Base-by-base conservation (phyloP, 2,888 invertebrate genomes). In the Schizotus pectinicornis region DNA sequence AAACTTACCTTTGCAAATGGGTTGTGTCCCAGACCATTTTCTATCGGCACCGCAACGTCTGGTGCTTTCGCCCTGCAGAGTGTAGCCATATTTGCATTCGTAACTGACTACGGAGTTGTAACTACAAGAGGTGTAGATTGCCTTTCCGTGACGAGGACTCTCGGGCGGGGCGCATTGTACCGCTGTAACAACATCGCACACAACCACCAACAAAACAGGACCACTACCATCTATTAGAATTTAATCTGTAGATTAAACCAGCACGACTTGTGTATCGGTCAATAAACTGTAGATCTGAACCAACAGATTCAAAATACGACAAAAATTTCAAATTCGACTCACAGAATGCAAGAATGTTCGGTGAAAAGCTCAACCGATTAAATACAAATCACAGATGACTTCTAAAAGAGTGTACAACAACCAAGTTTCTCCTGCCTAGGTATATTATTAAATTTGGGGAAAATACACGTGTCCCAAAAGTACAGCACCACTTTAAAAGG, bases 21-120 rank as follows among this genome's bases (percentile, higher is more conserved):
- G 97, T 69, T 92, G 88, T n/a, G 87, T 84, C 34, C 96, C 98
- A 13, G 94, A 91, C 98, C 98, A 99, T 75, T 91, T 91, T 76
- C 92, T 90, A 79, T 98, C 95, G 0, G 96, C 93, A 1, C 95
- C 93, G 78, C 99, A 99, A 39, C 93, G 84, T 67, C 98, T 85
- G 1, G 95, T 95, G 8, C 90, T 86, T 63, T 94, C 92, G 0
- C 98, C 98, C 6, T 94, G 86, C 60, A 98, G 85, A 59, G 92
- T 90, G 81, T 91, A 98, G 7, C 97, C 97, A 74, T 95, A 93
- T 74, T 93, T 91, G 83, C 99, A 99, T 75, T 95, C 94, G 81
- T 98, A 98, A 46, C 92, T 91, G 13, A 98, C 95, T 59, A 95
- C 90, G 0, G 97, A 94, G 78, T 98, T 96, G 85, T 95, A 98